These are phyloP conservation scores for Acanthiza pusilla DNA, from an alignment of 2,797 vertebrate genomes.

Conservation along the genomic window DNA sequence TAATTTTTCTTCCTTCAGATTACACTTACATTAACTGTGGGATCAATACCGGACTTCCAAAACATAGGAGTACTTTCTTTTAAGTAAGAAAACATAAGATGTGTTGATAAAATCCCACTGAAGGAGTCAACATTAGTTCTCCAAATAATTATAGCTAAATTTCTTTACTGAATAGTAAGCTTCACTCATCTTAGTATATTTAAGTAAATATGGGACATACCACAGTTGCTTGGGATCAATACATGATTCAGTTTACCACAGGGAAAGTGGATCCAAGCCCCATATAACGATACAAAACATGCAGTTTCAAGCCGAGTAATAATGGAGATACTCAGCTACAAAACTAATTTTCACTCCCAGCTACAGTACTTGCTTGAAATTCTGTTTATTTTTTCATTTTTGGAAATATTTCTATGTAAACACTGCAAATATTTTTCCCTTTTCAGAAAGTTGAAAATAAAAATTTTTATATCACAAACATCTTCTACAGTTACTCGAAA, in stretches of 20 bases:
- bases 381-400: not conserved
- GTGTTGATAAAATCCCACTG: not conserved
- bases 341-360: not conserved
- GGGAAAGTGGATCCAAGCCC: not conserved
- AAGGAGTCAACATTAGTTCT: not conserved
- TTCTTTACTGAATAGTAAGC: not conserved
- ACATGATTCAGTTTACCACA: not conserved
- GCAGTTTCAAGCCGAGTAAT: not conserved
- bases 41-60: not conserved
- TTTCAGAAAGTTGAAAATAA: not conserved
- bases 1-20: not conserved
- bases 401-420: not conserved
- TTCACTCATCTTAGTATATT: not conserved
- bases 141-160: not conserved
- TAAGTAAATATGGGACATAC: not conserved
- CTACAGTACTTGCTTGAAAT: not conserved
- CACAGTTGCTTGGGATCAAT: not conserved
- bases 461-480: not conserved
- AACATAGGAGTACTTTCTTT: not conserved
- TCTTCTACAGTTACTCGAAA: accelerated
- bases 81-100: not conserved
- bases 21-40: not conserved
- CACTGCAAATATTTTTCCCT: not conserved
- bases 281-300: not conserved
- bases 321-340: not conserved